Evolutionary conservation across 2,888 invertebrate genomes (phyloP), one percentile per base, ranked within the genome.

Genomic region (Xestia c-nigrum): DNA sequence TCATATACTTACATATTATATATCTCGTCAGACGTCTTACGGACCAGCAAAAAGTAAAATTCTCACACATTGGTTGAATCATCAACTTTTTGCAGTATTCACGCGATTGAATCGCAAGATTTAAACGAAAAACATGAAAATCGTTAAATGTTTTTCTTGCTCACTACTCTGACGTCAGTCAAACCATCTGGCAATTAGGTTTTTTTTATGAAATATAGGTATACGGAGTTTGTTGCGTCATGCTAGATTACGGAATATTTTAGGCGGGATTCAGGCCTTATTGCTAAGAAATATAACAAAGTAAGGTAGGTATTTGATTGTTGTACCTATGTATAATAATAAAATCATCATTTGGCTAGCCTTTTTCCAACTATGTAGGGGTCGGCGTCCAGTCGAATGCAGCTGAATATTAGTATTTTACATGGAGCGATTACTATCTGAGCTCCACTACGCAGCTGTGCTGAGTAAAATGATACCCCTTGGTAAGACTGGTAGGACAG

Each of bases 121-220:
- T 52, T 5, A 1, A 50, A 47, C 38, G 10, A n/a, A 64, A 55
- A 64, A 47, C 40, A 64, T 73, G 5, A 66, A 66, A 31, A 71
- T 21, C 38, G 43, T 46, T 72, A n/a, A 3, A 64, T 46, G 31
- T 76, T 76, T 59, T 77, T 66, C 46, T 75, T 66, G 64, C 55
- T 47, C 6, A 47, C 38, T 47, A 5, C 24, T 64, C 21, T 72
- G 65, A 66, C 73, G 73, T 73, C 52, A 66, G 24, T 47, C 21
- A 43, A 50, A 63, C 31, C 63, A 68, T 81, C 67, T 64, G 67
- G 67, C 43, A 68, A 74, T 81, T 67, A 75, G 43, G 47, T 75
- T 80, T 31, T 80, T 31, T 81, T 81, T 55, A 57, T 5, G 14
- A 50, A 50, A 67, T 43, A 31, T 64, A 57, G 55, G 43, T 63